Base-by-base conservation (phyloP, 2,888 invertebrate genomes). In the Crematogaster levior region DNA sequence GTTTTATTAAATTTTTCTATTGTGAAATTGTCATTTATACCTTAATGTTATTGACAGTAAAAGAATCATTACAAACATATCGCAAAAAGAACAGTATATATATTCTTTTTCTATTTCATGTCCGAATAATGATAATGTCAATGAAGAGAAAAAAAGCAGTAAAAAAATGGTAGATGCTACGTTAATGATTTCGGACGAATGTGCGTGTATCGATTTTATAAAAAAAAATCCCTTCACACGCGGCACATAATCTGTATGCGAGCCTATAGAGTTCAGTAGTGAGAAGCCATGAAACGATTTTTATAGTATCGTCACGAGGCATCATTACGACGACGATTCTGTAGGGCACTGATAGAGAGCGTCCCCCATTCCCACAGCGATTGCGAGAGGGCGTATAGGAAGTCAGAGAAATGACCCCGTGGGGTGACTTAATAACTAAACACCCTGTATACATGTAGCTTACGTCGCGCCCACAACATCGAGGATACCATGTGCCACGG, bases 391-490 rank as follows among this genome's bases (percentile, higher is more conserved):
- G 89, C 83, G 89, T 86, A 85, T 87, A 86, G 87, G 85, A 88
- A 88, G 90, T 88, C 84, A 85, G 86, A 81, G 88, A 89, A 91
- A 89, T 85, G 87, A 89, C 89, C 87, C 89, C 88, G 85, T 89
- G 85, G 92, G 91, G 92, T 91, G 93, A 92, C 92, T 94, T 92
- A 93, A 93, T 93, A 94, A 92, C 93, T 91, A 91, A 93, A 93
- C 93, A 93, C 91, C 91, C 92, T 89, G 86, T 90, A 92, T 91
- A 90, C 86, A 85, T 82, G 86, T 84, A 87, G 85, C 87, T 85
- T 85, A 58, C 82, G 89, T 86, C 84, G 87, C 91, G 89, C 90
- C 91, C 89, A 91, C 89, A 86, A 86, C 81, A 83, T 74, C 81
- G 85, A 80, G 84, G 46, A 85, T 85, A 86, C 87, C 93, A 92